These are phyloP conservation scores for Piaya cayana DNA, from an alignment of 2,113 vertebrate genomes.

Conservation along the genomic window DNA sequence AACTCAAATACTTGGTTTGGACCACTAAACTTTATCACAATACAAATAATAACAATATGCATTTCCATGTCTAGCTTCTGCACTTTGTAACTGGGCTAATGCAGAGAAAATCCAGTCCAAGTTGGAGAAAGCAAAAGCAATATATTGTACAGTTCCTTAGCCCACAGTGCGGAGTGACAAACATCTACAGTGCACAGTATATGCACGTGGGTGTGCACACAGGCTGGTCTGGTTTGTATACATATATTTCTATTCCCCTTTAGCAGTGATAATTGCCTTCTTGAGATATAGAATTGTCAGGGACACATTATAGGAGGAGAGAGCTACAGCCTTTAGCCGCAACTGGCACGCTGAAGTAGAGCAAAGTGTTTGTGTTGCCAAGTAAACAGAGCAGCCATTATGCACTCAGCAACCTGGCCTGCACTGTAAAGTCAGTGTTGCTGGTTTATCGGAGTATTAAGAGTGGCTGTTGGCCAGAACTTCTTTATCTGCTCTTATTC, in stretches of 20 bases:
- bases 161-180: neutral
- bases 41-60: neutral
- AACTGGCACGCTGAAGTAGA: neutral
- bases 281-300: neutral
- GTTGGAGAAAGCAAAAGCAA: neutral
- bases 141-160: neutral
- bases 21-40: neutral
- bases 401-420: conserved; percentile 31
- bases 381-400: conserved; percentile 39
- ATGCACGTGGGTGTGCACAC: neutral
- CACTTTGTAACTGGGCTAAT: neutral
- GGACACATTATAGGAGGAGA: neutral
- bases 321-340: neutral
- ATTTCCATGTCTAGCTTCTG: neutral
- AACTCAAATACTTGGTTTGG: neutral
- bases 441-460: conserved; percentile 18
- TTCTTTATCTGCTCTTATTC: conserved; percentile 11
- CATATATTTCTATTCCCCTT: neutral
- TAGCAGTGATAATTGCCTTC: neutral
- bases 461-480: conserved; percentile 10
- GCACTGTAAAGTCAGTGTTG: neutral
- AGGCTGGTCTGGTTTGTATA: neutral
- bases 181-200: neutral
- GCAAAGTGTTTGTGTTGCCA: conserved; percentile 17
- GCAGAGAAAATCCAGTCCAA: neutral